phyloP scores from a whole-genome alignment of 2,888 invertebrate species.

The Acanthosoma haemorrhoidale region DNA sequence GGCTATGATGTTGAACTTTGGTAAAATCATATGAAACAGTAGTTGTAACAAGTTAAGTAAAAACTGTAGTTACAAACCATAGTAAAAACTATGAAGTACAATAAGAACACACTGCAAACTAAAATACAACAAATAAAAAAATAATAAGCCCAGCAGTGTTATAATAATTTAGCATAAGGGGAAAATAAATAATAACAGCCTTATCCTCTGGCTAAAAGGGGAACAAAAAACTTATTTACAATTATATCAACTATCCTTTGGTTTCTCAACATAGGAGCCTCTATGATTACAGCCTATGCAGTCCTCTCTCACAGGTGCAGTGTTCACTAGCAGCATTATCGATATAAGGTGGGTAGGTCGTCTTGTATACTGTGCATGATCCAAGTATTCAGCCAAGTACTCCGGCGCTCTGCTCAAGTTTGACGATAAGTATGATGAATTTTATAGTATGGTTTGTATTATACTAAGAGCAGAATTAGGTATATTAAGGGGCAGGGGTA shows the following conservation, averaged over 20 bases:
- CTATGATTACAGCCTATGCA: slow-evolving; percentile 1
- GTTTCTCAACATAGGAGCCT: slow-evolving; percentile 3
- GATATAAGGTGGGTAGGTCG: slow-evolving; percentile 15
- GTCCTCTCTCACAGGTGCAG: neutral
- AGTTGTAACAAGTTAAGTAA: no score
- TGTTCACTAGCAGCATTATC: slow-evolving; percentile 7
- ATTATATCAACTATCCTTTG: slow-evolving; percentile 21
- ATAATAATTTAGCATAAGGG: neutral
- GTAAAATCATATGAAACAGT: slow-evolving; percentile 6
- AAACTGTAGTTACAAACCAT: neutral
- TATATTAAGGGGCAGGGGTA: neutral
- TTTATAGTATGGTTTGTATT: neutral
- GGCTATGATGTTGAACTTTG: slow-evolving; percentile 1
- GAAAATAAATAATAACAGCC: slow-evolving; percentile 23
- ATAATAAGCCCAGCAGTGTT: neutral
- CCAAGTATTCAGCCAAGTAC: neutral
- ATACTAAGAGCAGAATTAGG: neutral
- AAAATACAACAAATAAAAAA: neutral
- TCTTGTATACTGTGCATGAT: slow-evolving; percentile 9
- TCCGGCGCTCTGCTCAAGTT: no score
- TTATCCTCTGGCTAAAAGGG: slow-evolving; percentile 14
- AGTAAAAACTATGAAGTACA: neutral
- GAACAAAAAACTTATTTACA: neutral
- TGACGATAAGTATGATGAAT: no score
- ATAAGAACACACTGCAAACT: neutral